Conservation (phyloP, 1,140 invertebrate genomes). For the Drosophila arizonae region DNA sequence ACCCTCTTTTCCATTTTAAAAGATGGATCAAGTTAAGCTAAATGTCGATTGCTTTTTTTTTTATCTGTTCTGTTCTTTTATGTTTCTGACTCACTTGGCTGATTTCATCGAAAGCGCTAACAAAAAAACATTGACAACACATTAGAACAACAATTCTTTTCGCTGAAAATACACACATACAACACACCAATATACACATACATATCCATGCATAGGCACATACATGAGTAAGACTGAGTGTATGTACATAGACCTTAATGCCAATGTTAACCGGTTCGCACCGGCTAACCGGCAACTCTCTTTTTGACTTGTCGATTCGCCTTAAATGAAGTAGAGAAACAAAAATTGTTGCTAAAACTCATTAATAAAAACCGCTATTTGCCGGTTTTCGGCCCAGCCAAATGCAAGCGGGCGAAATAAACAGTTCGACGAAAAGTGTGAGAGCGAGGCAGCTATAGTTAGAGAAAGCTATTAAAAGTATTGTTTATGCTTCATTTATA, state of each 20-base stretch:
- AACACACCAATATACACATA: no score
- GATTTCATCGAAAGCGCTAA: conserved; percentile 22
- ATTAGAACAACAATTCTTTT: conserved; percentile 10
- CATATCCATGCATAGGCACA: not conserved
- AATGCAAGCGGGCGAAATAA: conserved; percentile 14
- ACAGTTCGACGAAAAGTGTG: conserved; percentile 14
- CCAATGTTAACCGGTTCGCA: conserved; percentile 23
- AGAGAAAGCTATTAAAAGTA: conserved; percentile 37
- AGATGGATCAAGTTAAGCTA: not conserved
- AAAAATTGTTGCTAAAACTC: conserved; percentile 3
- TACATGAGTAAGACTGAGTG: not conserved
- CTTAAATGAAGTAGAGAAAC: no score
- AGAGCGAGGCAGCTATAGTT: not conserved
- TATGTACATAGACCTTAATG: no score
- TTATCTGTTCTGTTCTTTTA: not conserved
- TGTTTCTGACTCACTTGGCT: conserved; percentile 12
- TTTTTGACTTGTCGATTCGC: conserved; percentile 1
- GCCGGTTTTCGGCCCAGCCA: conserved; percentile 10
- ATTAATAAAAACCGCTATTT: conserved; percentile 20
- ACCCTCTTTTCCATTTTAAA: not conserved
- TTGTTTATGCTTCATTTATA: conserved; percentile 36
- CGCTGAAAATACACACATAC: not conserved
- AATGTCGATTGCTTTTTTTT: not conserved
- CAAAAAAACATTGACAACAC: conserved; percentile 10
- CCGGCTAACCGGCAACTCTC: conserved; percentile 10